Conservation (phyloP, 2,113 vertebrate species). For the Phyllopteryx taeniolatus region DNA sequence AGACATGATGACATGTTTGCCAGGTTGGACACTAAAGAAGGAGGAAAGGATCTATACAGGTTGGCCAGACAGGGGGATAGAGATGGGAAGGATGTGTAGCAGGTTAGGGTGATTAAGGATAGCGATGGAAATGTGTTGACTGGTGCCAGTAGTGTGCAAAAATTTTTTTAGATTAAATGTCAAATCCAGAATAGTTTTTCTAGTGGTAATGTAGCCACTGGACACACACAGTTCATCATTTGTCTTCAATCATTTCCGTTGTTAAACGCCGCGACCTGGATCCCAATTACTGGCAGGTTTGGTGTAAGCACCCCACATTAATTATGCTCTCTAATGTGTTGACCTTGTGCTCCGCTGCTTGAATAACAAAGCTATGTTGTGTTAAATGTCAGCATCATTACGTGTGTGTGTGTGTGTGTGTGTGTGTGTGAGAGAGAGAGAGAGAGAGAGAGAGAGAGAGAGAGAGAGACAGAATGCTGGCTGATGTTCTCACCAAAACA, state of each 20-base stretch:
- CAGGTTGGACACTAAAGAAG: too few species aligned
- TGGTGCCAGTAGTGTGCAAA: too few species aligned
- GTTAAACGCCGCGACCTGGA: constrained; percentile 27
- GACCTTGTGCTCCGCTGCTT: constrained; percentile 47
- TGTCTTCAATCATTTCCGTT: constrained; percentile 21
- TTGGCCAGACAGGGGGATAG: too few species aligned
- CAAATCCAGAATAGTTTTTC: constrained; percentile 20
- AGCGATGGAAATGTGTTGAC: too few species aligned
- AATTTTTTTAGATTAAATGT: constrained; percentile 25
- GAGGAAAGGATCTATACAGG: too few species aligned
- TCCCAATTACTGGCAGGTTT: constrained; percentile 33
- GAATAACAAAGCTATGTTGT: constrained; percentile 44
- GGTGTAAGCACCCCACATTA: constrained; percentile 36
- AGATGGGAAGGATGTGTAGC: too few species aligned
- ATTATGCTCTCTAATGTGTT: constrained; percentile 58
- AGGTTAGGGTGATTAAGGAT: too few species aligned
- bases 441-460: too few species aligned
- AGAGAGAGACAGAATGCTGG: not conserved
- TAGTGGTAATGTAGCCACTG: constrained; percentile 7
- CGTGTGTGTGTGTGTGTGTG: constrained; percentile 12
- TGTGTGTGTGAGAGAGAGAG: not conserved
- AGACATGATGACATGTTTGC: too few species aligned
- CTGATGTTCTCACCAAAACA: constrained; percentile 7
- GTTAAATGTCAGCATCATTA: constrained; percentile 63
- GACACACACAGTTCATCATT: constrained; percentile 15